Percentiles rank a stretch among this genome's conserved stretches.
Evolutionary conservation across 2,113 vertebrate species (phyloP).

Genomic region (Coracopsis vasa): DNA sequence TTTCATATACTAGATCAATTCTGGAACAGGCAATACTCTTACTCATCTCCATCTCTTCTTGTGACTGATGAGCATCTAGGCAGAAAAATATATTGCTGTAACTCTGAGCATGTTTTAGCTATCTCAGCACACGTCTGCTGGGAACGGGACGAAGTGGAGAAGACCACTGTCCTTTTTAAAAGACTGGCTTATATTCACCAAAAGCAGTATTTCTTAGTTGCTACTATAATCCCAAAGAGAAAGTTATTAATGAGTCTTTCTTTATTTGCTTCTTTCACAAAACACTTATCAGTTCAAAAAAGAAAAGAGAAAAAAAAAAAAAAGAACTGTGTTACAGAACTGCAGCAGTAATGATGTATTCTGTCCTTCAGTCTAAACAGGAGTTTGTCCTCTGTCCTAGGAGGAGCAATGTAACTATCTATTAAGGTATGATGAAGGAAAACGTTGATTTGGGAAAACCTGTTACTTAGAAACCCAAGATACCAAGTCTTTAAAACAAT

Average conservation of each 20-base stretch:
- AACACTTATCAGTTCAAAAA: background rate
- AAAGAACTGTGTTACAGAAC: background rate
- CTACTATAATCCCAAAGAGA: conserved; percentile 41
- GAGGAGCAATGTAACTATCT: background rate
- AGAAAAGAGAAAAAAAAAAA: background rate
- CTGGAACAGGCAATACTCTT: conserved; percentile 55
- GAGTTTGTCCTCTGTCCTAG: background rate
- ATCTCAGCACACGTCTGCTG: conserved; percentile 29
- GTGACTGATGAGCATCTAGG: conserved; percentile 12
- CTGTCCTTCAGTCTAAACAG: background rate
- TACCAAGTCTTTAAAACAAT: background rate
- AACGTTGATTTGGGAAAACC: background rate
- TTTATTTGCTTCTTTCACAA: background rate
- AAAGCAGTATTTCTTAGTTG: conserved; percentile 41
- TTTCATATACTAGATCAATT: conserved; percentile 39
- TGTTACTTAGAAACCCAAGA: background rate
- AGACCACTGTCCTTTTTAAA: conserved; percentile 37
- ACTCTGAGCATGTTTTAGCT: conserved; percentile 67
- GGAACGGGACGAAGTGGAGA: conserved; percentile 16
- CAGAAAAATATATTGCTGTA: conserved; percentile 25
- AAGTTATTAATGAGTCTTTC: background rate
- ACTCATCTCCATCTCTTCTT: conserved; percentile 31
- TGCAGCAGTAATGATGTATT: background rate
- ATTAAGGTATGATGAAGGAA: background rate
- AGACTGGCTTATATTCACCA: conserved; percentile 27